A percentile compares a stretch with the other conserved stretches of the same genome.
These are phyloP conservation scores for Nemotelus pantherinus DNA, from an alignment of 2,888 invertebrate genomes.

Conservation along the genomic window DNA sequence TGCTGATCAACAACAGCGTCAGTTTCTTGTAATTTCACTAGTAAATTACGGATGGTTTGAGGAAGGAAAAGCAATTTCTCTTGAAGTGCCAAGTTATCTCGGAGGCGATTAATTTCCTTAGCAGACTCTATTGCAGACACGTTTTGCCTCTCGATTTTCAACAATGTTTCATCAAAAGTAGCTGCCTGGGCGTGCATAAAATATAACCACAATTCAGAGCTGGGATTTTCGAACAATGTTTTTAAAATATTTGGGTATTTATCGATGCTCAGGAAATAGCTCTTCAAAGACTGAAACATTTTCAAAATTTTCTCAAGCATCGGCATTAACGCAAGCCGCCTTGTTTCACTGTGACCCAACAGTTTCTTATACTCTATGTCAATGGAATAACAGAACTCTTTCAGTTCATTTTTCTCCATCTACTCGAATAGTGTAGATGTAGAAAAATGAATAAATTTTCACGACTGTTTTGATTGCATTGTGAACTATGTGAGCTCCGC, in stretches of 20 bases:
- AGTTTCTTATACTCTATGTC: constrained; percentile 44
- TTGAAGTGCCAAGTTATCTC: constrained; percentile 21
- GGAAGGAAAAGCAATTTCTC: constrained; percentile 6
- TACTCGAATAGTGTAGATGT: constrained; percentile 45
- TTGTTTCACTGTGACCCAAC: constrained; percentile 43
- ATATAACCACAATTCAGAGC: constrained; percentile 40
- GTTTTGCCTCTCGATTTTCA: constrained; percentile 27
- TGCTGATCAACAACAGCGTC: constrained; percentile 10
- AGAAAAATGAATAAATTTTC: constrained; percentile 49
- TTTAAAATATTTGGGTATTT: constrained; percentile 45
- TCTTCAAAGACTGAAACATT: constrained; percentile 45
- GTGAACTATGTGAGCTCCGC: constrained; percentile 51
- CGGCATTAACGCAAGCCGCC: constrained; percentile 47
- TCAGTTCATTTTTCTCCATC: constrained; percentile 46
- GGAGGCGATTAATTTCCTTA: constrained; percentile 38
- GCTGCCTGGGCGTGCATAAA: constrained; percentile 47
- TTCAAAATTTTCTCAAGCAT: constrained; percentile 44
- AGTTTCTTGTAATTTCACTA: constrained; percentile 22
- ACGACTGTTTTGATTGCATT: constrained; percentile 47
- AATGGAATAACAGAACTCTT: constrained; percentile 43
- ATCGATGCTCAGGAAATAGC: constrained; percentile 45
- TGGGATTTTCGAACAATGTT: constrained; percentile 43
- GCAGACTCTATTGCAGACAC: constrained; percentile 17
- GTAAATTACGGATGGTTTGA: background rate
- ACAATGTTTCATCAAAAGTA: constrained; percentile 20